Evolutionary conservation across 1,140 invertebrate genomes (phyloP), one percentile per base, ranked within the genome.

Genomic region (Anthonomus grandis): DNA sequence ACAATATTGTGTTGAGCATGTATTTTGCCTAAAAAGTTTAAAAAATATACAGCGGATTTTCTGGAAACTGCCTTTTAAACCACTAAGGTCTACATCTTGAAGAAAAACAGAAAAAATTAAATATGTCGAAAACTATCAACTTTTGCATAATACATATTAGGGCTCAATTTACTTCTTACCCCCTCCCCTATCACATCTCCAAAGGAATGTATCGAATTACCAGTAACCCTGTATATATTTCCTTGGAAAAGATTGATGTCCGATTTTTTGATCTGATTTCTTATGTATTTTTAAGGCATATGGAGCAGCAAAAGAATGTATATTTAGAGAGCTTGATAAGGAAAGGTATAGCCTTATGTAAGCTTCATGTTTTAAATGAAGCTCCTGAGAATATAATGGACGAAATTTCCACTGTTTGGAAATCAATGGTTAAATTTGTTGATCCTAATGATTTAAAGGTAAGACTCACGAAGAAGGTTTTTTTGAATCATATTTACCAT

Each of bases 391-490:
- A 66, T 54, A 74, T 70, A 12, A 60, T 82, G 23, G 79, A 82
- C 24, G 76, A 81, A 27, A 80, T 92, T 22, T 78, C 82, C 46
- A 76, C 79, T 42, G 78, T 87, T 19, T 84, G 85, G 75, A 74
- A 75, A 38, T 86, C 90, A 64, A 74, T 93, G 27, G 80, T 86
- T 39, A 89, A 90, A 72, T 92, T 88, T 73, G 78, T 82, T 24
- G 92, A 95, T 73, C 74, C 85, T 13, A 83, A 76, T 37, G 92
- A 95, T 74, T 69, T 74, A 13, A 92, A 93, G 79, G 88, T 89
- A 76, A 63, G 52, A 54, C 45, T 25, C n/a, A 42, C 8, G 10
- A n/a, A n/a, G 12, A 25, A 27, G n/a, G 12, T 10, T 15, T 42
- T 42, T n/a, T 42, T 3, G 39, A 42, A 4, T 1, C n/a, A 17